phyloP scores from a whole-genome alignment of 2,888 invertebrate genomes.

The Mesorhabditis sp. region DNA sequence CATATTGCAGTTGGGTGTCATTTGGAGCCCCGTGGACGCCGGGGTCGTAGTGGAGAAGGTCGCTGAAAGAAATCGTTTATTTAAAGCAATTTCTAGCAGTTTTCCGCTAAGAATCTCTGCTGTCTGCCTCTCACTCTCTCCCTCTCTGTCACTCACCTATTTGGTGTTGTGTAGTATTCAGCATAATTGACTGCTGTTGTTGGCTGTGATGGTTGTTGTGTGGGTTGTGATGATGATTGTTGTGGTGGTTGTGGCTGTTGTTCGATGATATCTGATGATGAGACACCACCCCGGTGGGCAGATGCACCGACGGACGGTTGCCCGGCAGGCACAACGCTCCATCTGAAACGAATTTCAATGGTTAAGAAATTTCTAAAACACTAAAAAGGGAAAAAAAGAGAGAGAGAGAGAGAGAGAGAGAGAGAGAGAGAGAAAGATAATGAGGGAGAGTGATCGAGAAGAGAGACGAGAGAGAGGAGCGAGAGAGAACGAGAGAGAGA shows the following conservation, averaged over 20 bases:
- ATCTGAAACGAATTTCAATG: background rate
- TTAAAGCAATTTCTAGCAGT: background rate
- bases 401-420: too few species aligned
- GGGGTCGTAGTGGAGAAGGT: constrained; percentile 2
- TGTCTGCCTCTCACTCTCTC: too few species aligned
- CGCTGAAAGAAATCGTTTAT: background rate
- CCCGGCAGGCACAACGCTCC: constrained; percentile 5
- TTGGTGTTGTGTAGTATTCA: background rate
- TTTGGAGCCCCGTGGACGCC: background rate
- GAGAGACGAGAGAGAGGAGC: background rate
- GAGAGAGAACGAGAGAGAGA: background rate
- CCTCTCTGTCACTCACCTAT: background rate
- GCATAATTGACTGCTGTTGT: background rate
- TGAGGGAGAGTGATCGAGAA: too few species aligned
- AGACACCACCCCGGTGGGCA: background rate
- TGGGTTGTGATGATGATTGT: background rate
- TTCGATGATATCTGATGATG: background rate
- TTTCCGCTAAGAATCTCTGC: too few species aligned
- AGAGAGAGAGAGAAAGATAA: too few species aligned
- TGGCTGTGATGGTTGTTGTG: background rate
- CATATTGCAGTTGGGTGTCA: too few species aligned
- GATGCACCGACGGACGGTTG: background rate
- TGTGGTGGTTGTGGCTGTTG: background rate
- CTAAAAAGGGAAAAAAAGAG: too few species aligned
- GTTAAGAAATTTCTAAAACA: too few species aligned